Evolutionary conservation across 1,140 invertebrate genomes (phyloP).

Genomic region (Pseudomyrmex flavicornis): DNA sequence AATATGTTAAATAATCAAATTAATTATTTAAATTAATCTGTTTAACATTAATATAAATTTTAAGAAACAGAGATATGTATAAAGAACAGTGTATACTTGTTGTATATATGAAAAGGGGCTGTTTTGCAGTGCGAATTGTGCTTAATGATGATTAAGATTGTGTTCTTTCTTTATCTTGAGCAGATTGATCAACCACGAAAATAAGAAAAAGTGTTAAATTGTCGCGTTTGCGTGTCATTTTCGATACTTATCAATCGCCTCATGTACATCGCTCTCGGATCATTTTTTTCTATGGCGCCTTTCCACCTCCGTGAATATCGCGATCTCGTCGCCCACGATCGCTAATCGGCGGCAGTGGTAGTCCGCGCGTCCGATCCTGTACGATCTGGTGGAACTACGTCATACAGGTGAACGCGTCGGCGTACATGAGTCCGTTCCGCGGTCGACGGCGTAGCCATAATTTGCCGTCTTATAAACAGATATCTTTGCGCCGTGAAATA

Average conservation of each 20-base stretch:
- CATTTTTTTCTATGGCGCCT: conserved; percentile 72
- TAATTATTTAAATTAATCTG: too few relatives aligned
- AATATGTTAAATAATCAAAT: too few relatives aligned
- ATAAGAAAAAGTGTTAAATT: neutral
- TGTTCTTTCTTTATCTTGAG: neutral
- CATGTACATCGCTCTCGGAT: neutral
- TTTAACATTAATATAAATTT: too few relatives aligned
- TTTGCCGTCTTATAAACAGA: conserved; percentile 75
- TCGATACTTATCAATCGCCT: conserved; percentile 67
- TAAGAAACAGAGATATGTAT: too few relatives aligned
- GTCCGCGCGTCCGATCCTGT: conserved; percentile 65
- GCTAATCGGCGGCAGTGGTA: conserved; percentile 67
- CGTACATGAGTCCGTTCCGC: conserved; percentile 69
- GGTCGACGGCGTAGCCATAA: conserved; percentile 69
- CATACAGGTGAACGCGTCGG: conserved; percentile 81
- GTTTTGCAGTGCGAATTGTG: neutral
- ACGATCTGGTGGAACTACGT: conserved; percentile 78
- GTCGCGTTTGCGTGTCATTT: conserved; percentile 53
- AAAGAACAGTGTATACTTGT: too few relatives aligned
- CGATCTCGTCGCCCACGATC: conserved; percentile 68
- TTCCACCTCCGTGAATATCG: conserved; percentile 70
- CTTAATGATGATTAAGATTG: neutral
- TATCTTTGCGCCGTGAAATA: conserved; percentile 68
- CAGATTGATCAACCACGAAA: neutral
- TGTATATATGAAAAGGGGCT: too few relatives aligned